A percentile compares a stretch with the other conserved stretches of the same genome.
phyloP scores from a whole-genome alignment of 1,140 invertebrate species.

The Teleogryllus occipitalis region DNA sequence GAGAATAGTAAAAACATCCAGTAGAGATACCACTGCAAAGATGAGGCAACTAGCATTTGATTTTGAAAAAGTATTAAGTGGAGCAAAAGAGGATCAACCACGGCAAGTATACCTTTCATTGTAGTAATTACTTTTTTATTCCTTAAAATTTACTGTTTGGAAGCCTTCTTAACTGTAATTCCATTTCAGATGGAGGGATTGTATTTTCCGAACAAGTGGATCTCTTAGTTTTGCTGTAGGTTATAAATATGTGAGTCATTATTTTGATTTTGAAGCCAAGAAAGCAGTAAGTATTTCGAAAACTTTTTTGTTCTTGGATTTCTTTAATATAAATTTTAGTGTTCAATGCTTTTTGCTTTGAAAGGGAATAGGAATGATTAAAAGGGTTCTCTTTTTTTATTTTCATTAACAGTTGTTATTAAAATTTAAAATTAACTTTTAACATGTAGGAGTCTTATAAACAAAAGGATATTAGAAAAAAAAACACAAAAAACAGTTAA shows the following conservation, averaged over 20 bases:
- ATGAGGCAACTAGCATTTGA: slow-evolving; percentile 38
- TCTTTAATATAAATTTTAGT: background rate
- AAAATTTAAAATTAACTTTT: no score
- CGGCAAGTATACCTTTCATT: slow-evolving; percentile 24
- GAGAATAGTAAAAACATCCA: slow-evolving; percentile 42
- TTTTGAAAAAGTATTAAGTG: slow-evolving; percentile 39
- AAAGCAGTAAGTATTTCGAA: slow-evolving; percentile 25
- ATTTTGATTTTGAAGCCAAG: slow-evolving; percentile 34
- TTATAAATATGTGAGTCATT: slow-evolving; percentile 45
- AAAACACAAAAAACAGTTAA: no score
- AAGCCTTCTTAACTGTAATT: slow-evolving; percentile 15
- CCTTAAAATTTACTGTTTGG: no score
- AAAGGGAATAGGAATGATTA: background rate
- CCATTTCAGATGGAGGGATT: slow-evolving; percentile 43
- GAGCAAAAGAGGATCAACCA: slow-evolving; percentile 31
- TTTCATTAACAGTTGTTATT: no score
- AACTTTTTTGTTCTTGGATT: background rate
- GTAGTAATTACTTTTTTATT: no score
- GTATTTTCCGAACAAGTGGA: slow-evolving; percentile 44
- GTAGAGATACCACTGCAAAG: slow-evolving; percentile 37
- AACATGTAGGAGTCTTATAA: no score
- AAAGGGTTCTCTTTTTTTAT: background rate
- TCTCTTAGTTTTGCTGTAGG: slow-evolving; percentile 50
- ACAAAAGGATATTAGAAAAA: no score
- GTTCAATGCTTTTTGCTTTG: background rate